Percentiles rank a stretch among this genome's conserved stretches.
Evolutionary conservation across 2,113 vertebrate species (phyloP).

Genomic region (Casuarius casuarius): DNA sequence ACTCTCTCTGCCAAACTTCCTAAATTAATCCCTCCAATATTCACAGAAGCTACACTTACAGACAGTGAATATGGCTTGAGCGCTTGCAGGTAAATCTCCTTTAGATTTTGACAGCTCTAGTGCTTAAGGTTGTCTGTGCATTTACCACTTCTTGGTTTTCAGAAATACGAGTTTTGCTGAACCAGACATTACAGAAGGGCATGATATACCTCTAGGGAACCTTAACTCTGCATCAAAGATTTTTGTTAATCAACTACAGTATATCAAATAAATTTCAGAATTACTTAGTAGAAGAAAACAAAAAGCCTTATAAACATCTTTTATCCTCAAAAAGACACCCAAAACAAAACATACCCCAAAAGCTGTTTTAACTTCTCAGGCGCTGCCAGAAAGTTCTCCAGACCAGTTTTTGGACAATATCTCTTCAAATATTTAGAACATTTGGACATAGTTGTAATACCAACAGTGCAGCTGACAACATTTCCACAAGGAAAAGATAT

Average conservation of each 20-base stretch:
- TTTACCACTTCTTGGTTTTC: background rate
- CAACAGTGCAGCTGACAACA: background rate
- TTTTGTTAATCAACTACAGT: background rate
- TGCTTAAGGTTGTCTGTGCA: background rate
- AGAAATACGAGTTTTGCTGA: background rate
- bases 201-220: background rate
- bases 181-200: background rate
- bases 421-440: conserved; percentile 26
- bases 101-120: background rate
- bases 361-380: conserved; percentile 1
- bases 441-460: background rate
- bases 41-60: background rate
- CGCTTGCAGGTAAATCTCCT: background rate
- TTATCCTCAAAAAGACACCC: background rate
- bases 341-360: background rate
- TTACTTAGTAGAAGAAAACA: background rate
- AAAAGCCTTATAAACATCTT: background rate
- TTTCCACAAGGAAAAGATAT: background rate
- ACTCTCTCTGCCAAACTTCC: background rate
- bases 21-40: background rate
- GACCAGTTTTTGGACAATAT: conserved; percentile 13
- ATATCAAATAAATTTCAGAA: background rate
- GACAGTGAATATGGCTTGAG: background rate
- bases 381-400: background rate
- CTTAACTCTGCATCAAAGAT: background rate